Base-by-base conservation (phyloP, 2,888 invertebrate genomes). In the Sisyra nigra region DNA sequence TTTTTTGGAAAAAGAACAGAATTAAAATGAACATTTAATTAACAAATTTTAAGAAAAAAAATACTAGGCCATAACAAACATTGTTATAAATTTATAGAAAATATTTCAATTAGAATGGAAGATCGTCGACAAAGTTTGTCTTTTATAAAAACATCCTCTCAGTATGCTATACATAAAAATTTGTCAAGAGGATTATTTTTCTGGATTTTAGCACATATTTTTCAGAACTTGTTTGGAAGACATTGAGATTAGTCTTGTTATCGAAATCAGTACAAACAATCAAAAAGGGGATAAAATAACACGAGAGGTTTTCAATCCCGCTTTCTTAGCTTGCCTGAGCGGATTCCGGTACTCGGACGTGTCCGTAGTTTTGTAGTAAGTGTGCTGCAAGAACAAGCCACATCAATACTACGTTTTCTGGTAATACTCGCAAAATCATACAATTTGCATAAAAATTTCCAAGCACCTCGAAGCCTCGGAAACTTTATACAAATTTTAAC, bases 311-410 rank as follows among this genome's bases (percentile, higher is more conserved):
- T 7, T 24, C 24, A 24, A 24, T 24, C 24, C 24, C 24, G 24
- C 24, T 24, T 24, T 24, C 24, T 24, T 24, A 45, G 74, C 79
- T 80, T 79, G 79, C 79, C 79, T 79, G 73, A 79, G 72, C 69
- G 78, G 77, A 65, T 75, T 76, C 71, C 74, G 74, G 72, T 76
- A 75, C 69, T 71, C 74, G 69, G 73, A 71, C 68, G 73, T 70
- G 68, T 79, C 78, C 60, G 63, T 65, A 69, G 70, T 70, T 69
- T 71, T 70, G 66, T 65, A 67, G 71, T 76, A 76, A 74, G 76
- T 75, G 75, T 77, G 79, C 80, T 80, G 79, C 66, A 79, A 79
- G 74, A 74, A 76, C 71, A 71, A 72, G 43, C 61, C 65, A 69
- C 64, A 63, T 64, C 63, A 62, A 66, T 61, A 24, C 24, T 24